Conservation (phyloP, 2,888 invertebrate species). For the Eristalis intricaria region DNA sequence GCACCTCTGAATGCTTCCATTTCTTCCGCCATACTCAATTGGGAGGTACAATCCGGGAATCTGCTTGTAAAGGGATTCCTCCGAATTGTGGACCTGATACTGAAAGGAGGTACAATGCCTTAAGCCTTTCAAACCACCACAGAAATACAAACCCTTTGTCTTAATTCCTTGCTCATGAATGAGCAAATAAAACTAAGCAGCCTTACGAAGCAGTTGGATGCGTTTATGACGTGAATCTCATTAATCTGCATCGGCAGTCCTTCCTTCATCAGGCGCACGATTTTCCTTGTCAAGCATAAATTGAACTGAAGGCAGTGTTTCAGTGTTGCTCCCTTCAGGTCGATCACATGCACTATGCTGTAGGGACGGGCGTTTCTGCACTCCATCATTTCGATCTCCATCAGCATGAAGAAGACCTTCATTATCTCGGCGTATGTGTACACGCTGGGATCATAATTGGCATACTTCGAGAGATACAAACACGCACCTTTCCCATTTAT, state of each 20-base stretch:
- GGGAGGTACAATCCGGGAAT: slow-evolving; percentile 28
- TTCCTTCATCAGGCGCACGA: background rate
- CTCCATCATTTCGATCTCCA: slow-evolving; percentile 83
- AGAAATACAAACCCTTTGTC: slow-evolving; percentile 18
- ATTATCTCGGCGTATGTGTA: slow-evolving; percentile 81
- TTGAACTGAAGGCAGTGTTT: slow-evolving; percentile 29
- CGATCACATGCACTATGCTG: slow-evolving; percentile 25
- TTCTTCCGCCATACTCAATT: slow-evolving; percentile 40
- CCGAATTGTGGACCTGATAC: slow-evolving; percentile 20
- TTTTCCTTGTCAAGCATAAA: background rate
- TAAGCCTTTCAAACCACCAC: background rate
- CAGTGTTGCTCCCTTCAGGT: slow-evolving; percentile 17
- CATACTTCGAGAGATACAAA: slow-evolving; percentile 30
- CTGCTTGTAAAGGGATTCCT: slow-evolving; percentile 40
- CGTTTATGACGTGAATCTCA: slow-evolving; percentile 40
- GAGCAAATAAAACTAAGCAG: background rate
- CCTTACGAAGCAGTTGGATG: slow-evolving; percentile 11
- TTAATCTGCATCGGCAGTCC: slow-evolving; percentile 18
- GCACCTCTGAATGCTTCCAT: slow-evolving; percentile 15
- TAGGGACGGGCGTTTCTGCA: slow-evolving; percentile 1
- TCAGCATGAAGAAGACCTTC: slow-evolving; percentile 83
- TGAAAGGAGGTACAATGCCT: background rate
- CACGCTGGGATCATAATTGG: slow-evolving; percentile 78
- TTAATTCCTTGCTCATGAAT: slow-evolving; percentile 1
- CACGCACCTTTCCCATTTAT: background rate